Conservation (phyloP, 2,888 invertebrate genomes). For the Callinectes sapidus region DNA sequence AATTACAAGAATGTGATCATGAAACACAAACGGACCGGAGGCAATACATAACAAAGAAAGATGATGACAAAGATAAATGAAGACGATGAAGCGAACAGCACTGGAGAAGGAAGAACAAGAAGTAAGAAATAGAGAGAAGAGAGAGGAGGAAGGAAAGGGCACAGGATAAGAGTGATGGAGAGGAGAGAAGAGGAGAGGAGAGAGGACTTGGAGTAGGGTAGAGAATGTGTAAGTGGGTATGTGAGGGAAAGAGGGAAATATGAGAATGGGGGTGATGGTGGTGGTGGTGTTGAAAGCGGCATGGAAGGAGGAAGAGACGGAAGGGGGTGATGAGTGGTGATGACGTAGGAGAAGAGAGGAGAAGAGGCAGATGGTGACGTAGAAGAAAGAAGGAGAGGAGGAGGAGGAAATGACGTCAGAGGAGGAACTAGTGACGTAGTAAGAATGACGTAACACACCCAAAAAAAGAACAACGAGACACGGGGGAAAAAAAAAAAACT, state of each 20-base stretch:
- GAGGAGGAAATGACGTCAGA: neutral
- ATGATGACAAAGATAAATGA: too few species aligned
- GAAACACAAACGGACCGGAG: neutral
- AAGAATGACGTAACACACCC: too few species aligned
- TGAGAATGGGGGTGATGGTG: too few species aligned
- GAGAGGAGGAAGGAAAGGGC: neutral
- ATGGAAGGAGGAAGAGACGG: neutral
- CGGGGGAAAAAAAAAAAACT: neutral
- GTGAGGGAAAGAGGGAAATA: neutral
- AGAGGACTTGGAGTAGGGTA: neutral
- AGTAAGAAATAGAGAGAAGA: neutral
- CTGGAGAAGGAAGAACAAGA: neutral
- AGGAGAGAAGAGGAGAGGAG: neutral
- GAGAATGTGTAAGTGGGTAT: neutral
- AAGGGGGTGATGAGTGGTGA: neutral
- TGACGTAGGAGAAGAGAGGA: neutral
- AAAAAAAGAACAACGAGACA: neutral
- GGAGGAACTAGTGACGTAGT: neutral
- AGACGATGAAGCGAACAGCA: neutral
- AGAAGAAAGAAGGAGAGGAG: neutral
- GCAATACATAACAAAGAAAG: neutral
- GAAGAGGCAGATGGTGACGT: neutral
- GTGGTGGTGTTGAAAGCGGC: neutral
- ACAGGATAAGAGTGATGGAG: neutral
- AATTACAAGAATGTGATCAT: neutral